Conservation (phyloP, 2,113 vertebrate genomes). For the Murina feae region DNA sequence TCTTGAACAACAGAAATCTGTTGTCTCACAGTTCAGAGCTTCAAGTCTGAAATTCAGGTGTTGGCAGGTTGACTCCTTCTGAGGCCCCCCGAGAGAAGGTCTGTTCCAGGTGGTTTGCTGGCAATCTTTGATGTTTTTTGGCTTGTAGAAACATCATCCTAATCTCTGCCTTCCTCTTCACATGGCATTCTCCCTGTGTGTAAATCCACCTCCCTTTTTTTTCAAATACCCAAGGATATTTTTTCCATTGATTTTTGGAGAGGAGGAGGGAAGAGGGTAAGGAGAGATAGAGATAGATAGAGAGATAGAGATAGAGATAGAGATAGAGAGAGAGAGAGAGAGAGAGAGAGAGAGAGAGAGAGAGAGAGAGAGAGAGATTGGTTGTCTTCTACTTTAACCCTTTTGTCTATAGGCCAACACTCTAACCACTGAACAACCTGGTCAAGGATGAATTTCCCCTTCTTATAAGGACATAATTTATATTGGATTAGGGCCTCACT, state of each 20-base stretch:
- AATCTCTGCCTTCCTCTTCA: background rate
- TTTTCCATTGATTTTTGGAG: too few species aligned
- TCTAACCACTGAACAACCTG: too few species aligned
- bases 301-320: too few species aligned
- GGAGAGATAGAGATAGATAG: too few species aligned
- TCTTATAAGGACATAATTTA: background rate
- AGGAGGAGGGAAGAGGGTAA: too few species aligned
- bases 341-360: too few species aligned
- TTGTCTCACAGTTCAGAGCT: background rate
- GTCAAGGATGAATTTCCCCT: background rate
- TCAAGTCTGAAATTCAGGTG: background rate
- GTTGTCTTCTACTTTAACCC: too few species aligned
- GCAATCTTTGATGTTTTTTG: background rate
- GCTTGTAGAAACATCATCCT: background rate
- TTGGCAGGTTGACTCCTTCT: background rate
- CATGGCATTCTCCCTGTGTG: rapidly evolving
- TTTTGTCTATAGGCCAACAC: too few species aligned
- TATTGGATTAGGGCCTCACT: background rate
- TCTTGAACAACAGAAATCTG: background rate
- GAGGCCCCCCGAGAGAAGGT: background rate
- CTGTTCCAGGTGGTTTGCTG: background rate
- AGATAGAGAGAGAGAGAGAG: too few species aligned
- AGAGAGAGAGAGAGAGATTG: too few species aligned
- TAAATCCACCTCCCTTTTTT: too few species aligned
- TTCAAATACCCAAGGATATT: too few species aligned